phyloP scores from a whole-genome alignment of 2,888 invertebrate species.

The Sarcophaga caerulescens region DNA sequence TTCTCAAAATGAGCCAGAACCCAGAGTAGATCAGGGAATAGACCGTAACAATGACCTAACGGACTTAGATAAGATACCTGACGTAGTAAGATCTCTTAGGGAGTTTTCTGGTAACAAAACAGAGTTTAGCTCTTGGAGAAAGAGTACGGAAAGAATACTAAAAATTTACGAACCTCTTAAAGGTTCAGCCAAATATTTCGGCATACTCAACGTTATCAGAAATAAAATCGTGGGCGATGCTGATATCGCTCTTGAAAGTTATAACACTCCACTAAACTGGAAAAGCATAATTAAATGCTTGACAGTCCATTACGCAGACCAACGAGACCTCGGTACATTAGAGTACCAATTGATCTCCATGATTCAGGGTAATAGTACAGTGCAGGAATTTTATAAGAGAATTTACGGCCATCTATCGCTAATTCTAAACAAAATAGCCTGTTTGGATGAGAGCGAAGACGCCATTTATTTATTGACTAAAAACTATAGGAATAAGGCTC shows the following conservation, averaged over 20 bases:
- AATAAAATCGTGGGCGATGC: conserved; percentile 48
- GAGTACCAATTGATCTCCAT: conserved; percentile 59
- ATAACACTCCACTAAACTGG: conserved; percentile 33
- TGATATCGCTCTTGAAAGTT: conserved; percentile 38
- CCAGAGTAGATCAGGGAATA: no score
- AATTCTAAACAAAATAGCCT: conserved; percentile 20
- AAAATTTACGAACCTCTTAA: not conserved
- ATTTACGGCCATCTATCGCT: conserved; percentile 10
- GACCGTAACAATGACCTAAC: not conserved
- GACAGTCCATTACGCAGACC: conserved; percentile 58
- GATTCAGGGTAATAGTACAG: conserved; percentile 27
- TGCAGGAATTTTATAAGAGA: conserved; percentile 12
- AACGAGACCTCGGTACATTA: conserved; percentile 54
- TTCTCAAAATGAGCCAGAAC: no score
- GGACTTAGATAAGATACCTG: not conserved
- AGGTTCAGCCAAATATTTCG: not conserved
- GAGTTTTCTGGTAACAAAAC: not conserved
- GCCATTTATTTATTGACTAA: conserved; percentile 1
- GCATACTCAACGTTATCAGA: not conserved
- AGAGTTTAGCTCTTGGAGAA: not conserved
- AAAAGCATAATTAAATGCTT: conserved; percentile 8
- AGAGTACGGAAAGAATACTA: not conserved
- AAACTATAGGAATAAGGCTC: conserved; percentile 29
- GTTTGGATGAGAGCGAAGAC: conserved; percentile 3
- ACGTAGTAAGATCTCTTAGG: not conserved